These are phyloP conservation scores for Agrypnus murinus DNA, from an alignment of 2,888 invertebrate species.

Conservation along the genomic window DNA sequence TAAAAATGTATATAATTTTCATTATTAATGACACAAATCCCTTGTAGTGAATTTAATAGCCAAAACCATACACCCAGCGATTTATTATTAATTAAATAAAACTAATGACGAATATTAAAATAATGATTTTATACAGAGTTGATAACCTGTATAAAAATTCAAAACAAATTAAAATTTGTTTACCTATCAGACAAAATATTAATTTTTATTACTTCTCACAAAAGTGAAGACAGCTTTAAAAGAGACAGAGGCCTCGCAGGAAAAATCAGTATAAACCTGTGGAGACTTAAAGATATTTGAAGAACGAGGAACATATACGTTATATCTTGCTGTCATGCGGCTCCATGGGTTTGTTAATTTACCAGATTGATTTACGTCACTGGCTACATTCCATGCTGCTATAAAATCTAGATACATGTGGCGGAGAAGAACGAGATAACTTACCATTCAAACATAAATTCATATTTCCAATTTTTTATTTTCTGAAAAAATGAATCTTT, in stretches of 20 bases:
- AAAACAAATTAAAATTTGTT: too few relatives aligned
- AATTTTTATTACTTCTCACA: too few relatives aligned
- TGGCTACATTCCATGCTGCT: constrained; percentile 66
- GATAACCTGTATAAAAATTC: too few relatives aligned
- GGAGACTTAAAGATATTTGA: constrained; percentile 40
- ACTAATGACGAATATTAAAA: too few relatives aligned
- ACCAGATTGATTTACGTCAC: constrained; percentile 69
- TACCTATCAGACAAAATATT: too few relatives aligned
- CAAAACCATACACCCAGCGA: too few relatives aligned
- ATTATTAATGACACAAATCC: too few relatives aligned
- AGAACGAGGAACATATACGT: constrained; percentile 47
- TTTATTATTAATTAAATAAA: too few relatives aligned
- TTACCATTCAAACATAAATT: constrained; percentile 57
- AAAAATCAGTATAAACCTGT: constrained; percentile 2
- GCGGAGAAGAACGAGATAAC: constrained; percentile 62
- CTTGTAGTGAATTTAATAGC: too few relatives aligned
- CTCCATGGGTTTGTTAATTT: constrained; percentile 65
- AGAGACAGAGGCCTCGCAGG: background rate
- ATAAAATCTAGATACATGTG: constrained; percentile 68
- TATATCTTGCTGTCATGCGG: constrained; percentile 50
- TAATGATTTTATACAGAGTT: too few relatives aligned
- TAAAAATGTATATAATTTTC: too few relatives aligned
- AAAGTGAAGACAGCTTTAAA: too few relatives aligned
- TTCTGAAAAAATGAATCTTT: constrained; percentile 39
- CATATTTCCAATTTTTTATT: constrained; percentile 55